Evolutionary conservation across 2,797 vertebrate species (phyloP).

Genomic region (Muraenolepis orangiensis): DNA sequence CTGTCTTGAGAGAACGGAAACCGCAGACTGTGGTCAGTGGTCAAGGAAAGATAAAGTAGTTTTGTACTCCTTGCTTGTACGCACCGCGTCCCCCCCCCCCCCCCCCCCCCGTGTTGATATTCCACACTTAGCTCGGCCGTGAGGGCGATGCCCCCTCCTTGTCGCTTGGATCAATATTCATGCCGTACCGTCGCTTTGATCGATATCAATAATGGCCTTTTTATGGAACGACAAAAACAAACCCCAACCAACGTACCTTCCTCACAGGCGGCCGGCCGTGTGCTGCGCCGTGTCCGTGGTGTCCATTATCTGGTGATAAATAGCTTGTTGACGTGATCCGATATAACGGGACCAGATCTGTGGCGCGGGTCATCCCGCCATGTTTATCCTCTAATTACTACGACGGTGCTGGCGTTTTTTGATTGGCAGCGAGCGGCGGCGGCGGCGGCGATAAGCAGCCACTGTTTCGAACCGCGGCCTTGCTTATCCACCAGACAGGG

Average conservation of each 20-base stretch:
- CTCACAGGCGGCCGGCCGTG: not conserved
- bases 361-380: conserved; percentile 48
- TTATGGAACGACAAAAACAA: conserved; percentile 15
- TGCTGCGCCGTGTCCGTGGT: conserved; percentile 24
- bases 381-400: conserved; percentile 57
- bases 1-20: not conserved
- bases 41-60: not conserved
- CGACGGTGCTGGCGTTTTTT: conserved; percentile 35
- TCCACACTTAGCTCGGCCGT: not conserved
- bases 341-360: conserved; percentile 43
- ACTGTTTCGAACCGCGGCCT: conserved; percentile 41
- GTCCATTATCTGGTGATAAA: conserved; percentile 47
- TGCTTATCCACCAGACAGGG: conserved; percentile 57
- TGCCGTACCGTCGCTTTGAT: too few species aligned
- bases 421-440: conserved; percentile 56
- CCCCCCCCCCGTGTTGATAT: not conserved
- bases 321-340: conserved; percentile 46
- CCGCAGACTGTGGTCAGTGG: not conserved
- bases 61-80: not conserved
- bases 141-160: not conserved
- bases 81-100: not conserved
- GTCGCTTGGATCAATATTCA: too few species aligned
- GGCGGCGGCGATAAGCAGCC: conserved; percentile 40
- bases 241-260: not conserved
- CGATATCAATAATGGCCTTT: not conserved